phyloP scores from a whole-genome alignment of 2,113 vertebrate species.

The Spheniscus mendiculus region DNA sequence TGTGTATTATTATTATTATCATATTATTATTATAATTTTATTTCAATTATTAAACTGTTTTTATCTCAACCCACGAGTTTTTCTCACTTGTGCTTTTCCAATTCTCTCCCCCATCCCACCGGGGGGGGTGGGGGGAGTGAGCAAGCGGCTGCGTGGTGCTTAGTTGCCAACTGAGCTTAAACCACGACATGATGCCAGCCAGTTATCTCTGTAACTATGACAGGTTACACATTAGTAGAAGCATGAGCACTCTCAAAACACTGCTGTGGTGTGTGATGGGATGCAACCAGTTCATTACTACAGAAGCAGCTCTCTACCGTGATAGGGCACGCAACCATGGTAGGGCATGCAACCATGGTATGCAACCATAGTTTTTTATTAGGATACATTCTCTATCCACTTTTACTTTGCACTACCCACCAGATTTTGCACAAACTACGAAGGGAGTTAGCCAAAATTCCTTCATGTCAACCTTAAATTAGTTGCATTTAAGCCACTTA shows the following conservation, averaged over 20 bases:
- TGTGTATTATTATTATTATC: no score
- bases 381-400: neutral
- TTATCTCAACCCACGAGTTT: no score
- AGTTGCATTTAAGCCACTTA: neutral
- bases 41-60: no score
- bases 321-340: neutral
- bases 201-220: neutral
- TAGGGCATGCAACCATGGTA: neutral
- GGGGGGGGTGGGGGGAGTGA: no score
- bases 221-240: neutral
- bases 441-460: neutral
- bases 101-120: no score
- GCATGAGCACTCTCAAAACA: neutral
- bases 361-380: neutral
- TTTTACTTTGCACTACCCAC: neutral
- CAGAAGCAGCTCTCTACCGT: neutral
- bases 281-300: neutral
- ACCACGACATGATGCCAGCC: no score
- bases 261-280: neutral
- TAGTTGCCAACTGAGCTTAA: no score
- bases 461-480: accelerated
- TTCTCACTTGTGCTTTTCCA: no score
- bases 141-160: no score
- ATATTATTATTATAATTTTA: no score
- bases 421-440: neutral